phyloP scores from a whole-genome alignment of 2,113 vertebrate genomes.

The Sialia sialis region DNA sequence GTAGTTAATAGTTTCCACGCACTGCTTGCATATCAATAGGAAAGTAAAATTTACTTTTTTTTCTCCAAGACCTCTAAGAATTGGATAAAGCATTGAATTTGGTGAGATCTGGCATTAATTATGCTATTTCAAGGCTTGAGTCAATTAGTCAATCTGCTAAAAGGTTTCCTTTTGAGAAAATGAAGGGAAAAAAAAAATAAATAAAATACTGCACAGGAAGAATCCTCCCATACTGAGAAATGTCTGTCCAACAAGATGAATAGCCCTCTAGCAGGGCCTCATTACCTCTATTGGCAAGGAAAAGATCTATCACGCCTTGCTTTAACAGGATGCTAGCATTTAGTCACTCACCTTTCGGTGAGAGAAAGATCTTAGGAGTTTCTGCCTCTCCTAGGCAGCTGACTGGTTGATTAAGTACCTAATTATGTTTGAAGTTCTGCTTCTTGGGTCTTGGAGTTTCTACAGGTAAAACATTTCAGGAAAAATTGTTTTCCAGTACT shows the following conservation, averaged over 20 bases:
- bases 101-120: not conserved
- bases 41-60: not conserved
- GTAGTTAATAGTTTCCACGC: not conserved
- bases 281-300: not conserved
- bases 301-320: not conserved
- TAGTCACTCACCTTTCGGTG: not conserved
- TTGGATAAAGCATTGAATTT: not conserved
- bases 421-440: not conserved
- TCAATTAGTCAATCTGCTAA: not conserved
- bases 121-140: not conserved
- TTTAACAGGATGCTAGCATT: not conserved
- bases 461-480: not conserved
- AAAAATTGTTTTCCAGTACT: not conserved
- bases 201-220: not conserved
- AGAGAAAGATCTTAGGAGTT: not conserved
- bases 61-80: not conserved
- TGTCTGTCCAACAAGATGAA: not conserved
- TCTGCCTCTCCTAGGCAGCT: not conserved
- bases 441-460: not conserved
- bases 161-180: not conserved
- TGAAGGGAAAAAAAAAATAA: not conserved
- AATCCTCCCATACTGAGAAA: not conserved
- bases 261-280: not conserved
- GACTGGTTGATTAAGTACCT: not conserved
- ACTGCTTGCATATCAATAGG: not conserved